phyloP scores from a whole-genome alignment of 2,113 vertebrate species.

The Psittacula cyanocephala region DNA sequence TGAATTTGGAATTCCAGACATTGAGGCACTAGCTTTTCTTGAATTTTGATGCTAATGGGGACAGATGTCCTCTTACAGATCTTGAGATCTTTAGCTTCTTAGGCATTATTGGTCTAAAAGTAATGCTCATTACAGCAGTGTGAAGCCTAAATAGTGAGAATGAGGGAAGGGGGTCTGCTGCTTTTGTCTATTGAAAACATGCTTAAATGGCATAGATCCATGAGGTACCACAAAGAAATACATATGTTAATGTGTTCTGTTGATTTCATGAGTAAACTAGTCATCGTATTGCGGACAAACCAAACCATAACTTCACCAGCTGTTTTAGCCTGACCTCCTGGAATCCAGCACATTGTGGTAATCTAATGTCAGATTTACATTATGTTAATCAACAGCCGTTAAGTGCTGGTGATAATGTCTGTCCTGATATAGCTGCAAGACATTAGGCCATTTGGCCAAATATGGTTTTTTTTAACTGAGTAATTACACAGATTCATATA shows the following conservation, averaged over 20 bases:
- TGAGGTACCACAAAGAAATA: neutral
- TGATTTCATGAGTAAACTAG: neutral
- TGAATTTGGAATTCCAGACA: neutral
- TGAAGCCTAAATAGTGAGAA: neutral
- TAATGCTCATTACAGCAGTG: neutral
- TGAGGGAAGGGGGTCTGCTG: neutral
- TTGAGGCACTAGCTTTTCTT: fast-evolving
- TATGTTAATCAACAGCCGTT: neutral
- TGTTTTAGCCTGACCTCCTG: neutral
- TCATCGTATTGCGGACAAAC: neutral
- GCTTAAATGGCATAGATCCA: neutral
- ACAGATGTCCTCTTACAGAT: neutral
- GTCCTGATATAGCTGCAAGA: neutral
- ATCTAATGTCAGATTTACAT: neutral
- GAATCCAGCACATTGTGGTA: neutral
- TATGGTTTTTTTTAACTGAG: neutral
- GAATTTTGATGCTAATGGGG: neutral
- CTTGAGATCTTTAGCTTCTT: neutral
- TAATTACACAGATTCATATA: neutral
- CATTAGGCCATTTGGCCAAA: neutral
- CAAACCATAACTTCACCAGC: neutral
- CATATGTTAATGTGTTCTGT: neutral
- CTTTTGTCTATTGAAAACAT: neutral
- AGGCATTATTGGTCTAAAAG: neutral
- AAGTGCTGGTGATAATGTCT: neutral